Evolutionary conservation across 2,797 vertebrate genomes (phyloP), one percentile per base, ranked within the genome.

Genomic region (Orestias chungarensis): DNA sequence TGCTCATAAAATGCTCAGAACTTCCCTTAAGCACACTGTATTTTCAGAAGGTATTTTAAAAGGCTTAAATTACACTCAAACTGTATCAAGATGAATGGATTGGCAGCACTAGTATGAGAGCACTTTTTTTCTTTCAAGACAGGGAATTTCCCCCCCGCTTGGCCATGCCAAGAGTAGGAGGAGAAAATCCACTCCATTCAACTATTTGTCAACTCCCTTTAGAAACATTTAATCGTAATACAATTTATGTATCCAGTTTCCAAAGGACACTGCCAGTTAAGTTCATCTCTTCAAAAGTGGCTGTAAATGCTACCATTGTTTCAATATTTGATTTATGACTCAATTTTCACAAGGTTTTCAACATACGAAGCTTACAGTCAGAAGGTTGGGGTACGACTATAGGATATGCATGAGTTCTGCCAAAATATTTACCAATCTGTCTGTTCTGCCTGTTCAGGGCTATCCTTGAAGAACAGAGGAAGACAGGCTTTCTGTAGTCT

Each of bases 141-240:
- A 90, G 91, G 94, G 95, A 95, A 94, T 95, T 96, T 96, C 57
- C 94, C 91, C 92, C 91, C 89, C 85, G 84, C 74, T 87, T 85
- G 71, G 75, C 83, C 79, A 89, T 95, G 97, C 96, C 97, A 97
- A 96, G 92, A 93, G 83, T 44, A 68, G 90, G 93, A 94, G 95
- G 93, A 92, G 94, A 95, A 95, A 95, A 92, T 93, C 93, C 95
- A 93, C 90, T 93, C 94, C 80, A 93, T 95, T 97, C 96, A 96
- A 96, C 93, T 96, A 97, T 97, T 97, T 98, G 96, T 98, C 96
- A 97, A 96, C 95, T 97, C 96, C 96, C 96, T 95, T 97, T 96
- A 97, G 96, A 97, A 96, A 95, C 93, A 95, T 97, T 97, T 96
- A 96, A 96, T 96, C 95, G 94, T 95, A 95, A 96, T 96, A 96